Evolutionary conservation across 2,888 invertebrate species (phyloP), one percentile per base, ranked within the genome.

Genomic region (Scelioninae gen. 1): DNA sequence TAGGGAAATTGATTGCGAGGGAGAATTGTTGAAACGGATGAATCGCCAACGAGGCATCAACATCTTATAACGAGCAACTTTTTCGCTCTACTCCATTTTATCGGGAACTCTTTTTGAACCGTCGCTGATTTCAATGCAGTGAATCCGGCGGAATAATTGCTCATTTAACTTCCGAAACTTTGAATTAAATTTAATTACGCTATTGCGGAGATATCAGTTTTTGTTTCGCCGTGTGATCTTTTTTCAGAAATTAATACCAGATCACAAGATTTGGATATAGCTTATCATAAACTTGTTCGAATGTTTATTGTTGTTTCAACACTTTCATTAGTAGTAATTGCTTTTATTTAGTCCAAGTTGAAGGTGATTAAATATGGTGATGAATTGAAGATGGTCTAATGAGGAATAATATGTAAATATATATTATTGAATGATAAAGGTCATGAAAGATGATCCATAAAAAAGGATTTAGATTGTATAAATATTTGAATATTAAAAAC

Each of bases 91-190:
- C 43, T 23, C 16, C 60, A 60, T 62, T 72, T 40, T 40, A 62
- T 53, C 62, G 53, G 38, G 15, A 40, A 31, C 40, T 62, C 58
- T 47, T 72, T 62, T 43, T 47, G 13, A 55, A 45, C 31, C 45
- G 23, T 34, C 53, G 55, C 45, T 63, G 55, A 74, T 74, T 74
- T 56, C 56, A 65, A 51, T 56, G 47, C 13, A 16, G 47, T 51
- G 56, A 74, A 63, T 55, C 47, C 63, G 29, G 11, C 15, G 55
- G 63, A 74, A 74, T 74, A 74, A 74, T 63, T 74, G 55, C 63
- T 74, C 55, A 74, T 74, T 74, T 74, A 63, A 74, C 45, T 74
- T 74, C 47, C 63, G 45, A 74, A 74, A 63, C 74, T 74, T 63
- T 10, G 45, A 47, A 16, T 56, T 29, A 32, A 63, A 74, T 74